Evolutionary conservation across 2,888 invertebrate genomes (phyloP).

Genomic region (Oscheius myriophilus): DNA sequence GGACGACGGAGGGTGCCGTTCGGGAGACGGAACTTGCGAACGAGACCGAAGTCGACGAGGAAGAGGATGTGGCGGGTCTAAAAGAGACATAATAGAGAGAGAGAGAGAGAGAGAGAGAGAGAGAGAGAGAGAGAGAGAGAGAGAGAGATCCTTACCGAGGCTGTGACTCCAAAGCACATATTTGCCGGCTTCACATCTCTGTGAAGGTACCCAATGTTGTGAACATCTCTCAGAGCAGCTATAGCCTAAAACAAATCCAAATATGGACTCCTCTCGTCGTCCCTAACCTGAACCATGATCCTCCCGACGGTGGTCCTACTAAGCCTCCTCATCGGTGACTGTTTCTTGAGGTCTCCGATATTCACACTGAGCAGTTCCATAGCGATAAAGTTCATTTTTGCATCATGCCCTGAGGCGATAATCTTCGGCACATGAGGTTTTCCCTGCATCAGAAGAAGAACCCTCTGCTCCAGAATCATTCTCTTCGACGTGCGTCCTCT

Average conservation of each 20-base stretch:
- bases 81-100: not conserved
- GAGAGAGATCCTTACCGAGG: conserved; percentile 1
- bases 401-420: conserved; percentile 49
- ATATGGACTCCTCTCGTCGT: no score
- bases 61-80: conserved; percentile 47
- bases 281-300: conserved; percentile 46
- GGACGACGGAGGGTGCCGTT: conserved; percentile 44
- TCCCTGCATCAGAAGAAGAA: conserved; percentile 52
- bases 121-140: no score
- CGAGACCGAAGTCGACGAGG: conserved; percentile 57
- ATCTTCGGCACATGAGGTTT: conserved; percentile 55
- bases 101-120: not conserved
- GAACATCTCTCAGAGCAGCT: conserved; percentile 28
- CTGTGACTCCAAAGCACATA: conserved; percentile 57
- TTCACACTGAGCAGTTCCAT: conserved; percentile 61
- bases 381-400: conserved; percentile 48
- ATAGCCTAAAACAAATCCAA: no score
- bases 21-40: conserved; percentile 47
- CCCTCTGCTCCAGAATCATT: conserved; percentile 59
- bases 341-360: conserved; percentile 58
- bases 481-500: conserved; percentile 47
- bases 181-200: conserved; percentile 58
- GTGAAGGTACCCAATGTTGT: conserved; percentile 59
- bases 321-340: conserved; percentile 48
- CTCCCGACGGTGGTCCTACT: conserved; percentile 41